A percentile compares a stretch with the other conserved stretches of the same genome.
Evolutionary conservation across 2,888 invertebrate species (phyloP).

Genomic region (Clitarchus hookeri): DNA sequence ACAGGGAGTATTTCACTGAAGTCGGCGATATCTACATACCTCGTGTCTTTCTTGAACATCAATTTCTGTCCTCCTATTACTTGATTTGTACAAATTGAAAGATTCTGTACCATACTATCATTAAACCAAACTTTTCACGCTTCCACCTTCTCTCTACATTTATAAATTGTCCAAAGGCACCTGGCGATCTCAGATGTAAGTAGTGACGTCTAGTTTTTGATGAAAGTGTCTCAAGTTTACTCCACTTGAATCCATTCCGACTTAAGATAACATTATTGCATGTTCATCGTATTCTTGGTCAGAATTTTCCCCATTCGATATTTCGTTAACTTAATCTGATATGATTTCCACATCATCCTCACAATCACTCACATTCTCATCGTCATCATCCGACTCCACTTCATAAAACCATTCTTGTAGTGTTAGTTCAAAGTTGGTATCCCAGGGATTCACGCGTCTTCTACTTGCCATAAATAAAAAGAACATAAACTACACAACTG

Average conservation of each 20-base stretch:
- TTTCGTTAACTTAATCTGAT: not conserved
- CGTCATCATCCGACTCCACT: not conserved
- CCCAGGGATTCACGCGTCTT: not conserved
- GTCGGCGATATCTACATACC: too few species aligned
- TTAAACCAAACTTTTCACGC: not conserved
- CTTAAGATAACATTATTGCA: not conserved
- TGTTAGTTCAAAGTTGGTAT: not conserved
- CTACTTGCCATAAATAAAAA: not conserved
- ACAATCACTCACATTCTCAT: constrained; percentile 9
- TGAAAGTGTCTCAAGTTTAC: not conserved
- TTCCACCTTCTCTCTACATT: not conserved
- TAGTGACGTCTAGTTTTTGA: not conserved
- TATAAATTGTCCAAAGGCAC: not conserved
- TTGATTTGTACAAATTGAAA: not conserved
- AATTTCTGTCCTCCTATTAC: not conserved
- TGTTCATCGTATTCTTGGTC: not conserved
- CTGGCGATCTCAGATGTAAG: not conserved
- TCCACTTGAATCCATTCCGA: not conserved
- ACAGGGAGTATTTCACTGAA: too few species aligned
- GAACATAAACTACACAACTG: not conserved
- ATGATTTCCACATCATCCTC: not conserved
- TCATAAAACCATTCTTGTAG: not conserved
- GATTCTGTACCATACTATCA: not conserved
- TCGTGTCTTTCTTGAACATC: not conserved
- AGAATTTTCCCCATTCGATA: not conserved